These are phyloP conservation scores for Pseudomyrmex dendroicus DNA, from an alignment of 1,140 invertebrate species.

Conservation along the genomic window DNA sequence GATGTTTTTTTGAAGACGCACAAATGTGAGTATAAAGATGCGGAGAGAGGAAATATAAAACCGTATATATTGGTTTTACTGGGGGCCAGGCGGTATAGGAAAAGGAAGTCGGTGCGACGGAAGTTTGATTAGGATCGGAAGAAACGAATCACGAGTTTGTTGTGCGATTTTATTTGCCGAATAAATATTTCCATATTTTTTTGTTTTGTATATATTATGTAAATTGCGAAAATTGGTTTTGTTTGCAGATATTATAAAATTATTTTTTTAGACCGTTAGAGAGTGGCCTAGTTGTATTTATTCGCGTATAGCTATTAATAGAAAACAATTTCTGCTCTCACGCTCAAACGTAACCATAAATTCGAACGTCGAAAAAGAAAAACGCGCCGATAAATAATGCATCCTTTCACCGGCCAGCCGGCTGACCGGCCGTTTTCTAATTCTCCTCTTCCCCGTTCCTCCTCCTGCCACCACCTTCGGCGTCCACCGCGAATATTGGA, in stretches of 20 bases:
- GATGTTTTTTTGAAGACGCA: neutral
- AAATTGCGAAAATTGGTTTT: neutral
- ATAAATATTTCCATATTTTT: neutral
- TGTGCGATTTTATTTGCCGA: conserved; percentile 21
- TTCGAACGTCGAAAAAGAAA: conserved; percentile 32
- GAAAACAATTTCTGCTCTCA: conserved; percentile 48
- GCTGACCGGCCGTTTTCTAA: conserved; percentile 52
- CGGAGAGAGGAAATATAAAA: conserved; percentile 25
- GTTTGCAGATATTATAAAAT: no score
- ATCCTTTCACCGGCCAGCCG: conserved; percentile 54
- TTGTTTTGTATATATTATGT: neutral
- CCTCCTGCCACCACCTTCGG: neutral
- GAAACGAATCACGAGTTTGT: neutral
- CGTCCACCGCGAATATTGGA: conserved; percentile 74
- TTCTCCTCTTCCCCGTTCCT: neutral
- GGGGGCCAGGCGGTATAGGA: neutral
- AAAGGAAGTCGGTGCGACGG: conserved; percentile 13
- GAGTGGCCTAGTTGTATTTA: neutral
- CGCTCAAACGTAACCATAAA: conserved; percentile 50
- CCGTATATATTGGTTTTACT: conserved; percentile 1
- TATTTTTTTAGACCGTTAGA: neutral
- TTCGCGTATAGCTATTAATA: conserved; percentile 39
- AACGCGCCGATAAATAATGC: conserved; percentile 58
- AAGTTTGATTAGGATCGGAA: conserved; percentile 52
- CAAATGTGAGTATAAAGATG: neutral